Base-by-base conservation (phyloP, 2,797 vertebrate species). In the Propithecus perrieri region DNA sequence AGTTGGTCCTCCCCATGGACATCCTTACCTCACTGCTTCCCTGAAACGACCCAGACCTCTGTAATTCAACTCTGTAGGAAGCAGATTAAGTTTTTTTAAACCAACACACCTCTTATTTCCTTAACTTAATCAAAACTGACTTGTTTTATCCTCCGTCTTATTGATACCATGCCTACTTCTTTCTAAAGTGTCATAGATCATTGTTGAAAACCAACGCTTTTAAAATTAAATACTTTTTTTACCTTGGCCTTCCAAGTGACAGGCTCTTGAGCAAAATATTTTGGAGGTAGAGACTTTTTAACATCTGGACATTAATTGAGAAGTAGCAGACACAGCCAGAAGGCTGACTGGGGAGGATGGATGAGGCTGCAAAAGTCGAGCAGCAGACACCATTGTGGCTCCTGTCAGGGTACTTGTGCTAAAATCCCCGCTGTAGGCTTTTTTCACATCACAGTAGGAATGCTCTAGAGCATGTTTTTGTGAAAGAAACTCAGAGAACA, bases 51-150 rank as follows among this genome's bases (percentile, higher is more conserved):
- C 35, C 76, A 11, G 53, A 55, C 7, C 9, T 78, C 83, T 92
- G 17, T 79, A 75, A 92, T 63, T 87, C 48, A 84, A 38, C 7
- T 43, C 28, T 75, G 7, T 11, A 96, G 33, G 71, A 96, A 96
- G 18, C 17, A 30, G 30, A 15, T 26, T 85, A 80, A 33, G 55
- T 35, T 41, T 78, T 72, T 38, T 30, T 71, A 38, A 74, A 93
- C 4, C 57, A 84, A 4, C 48, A 22, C 0, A 63, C 81, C 48
- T 91, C 59, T 22, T 87, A 41, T 89, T 95, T 88, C 35, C 59
- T 91, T 84, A 38, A 46, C 33, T 85, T 89, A 90, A 85, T 94
- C 38, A 76, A 96, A 94, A 85, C 26, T 75, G 67, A 81, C n/a
- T 50, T 76, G 5, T 20, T 55, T 78, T 85, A 15, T 88, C 12